Percentiles rank a stretch among this genome's conserved stretches.
These are phyloP conservation scores for Globodera ellingtonae DNA, from an alignment of 1,140 invertebrate genomes.

Conservation along the genomic window DNA sequence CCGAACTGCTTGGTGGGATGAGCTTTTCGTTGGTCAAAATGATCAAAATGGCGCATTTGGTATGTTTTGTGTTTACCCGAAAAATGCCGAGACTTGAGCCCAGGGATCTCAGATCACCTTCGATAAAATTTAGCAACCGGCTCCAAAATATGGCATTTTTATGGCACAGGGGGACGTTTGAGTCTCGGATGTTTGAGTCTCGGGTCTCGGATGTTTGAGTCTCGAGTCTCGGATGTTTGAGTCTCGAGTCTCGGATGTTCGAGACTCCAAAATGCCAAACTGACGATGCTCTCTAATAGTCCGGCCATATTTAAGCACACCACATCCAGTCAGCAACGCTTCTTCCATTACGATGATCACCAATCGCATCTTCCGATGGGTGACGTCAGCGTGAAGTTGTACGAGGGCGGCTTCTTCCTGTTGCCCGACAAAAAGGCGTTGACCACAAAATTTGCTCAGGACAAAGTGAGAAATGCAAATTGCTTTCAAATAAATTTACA, in stretches of 20 bases:
- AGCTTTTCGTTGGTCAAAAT: conserved; percentile 37
- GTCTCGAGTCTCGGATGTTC: too few relatives aligned
- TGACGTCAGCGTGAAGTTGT: conserved; percentile 14
- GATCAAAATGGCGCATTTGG: conserved; percentile 22
- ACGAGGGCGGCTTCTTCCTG: conserved; percentile 39
- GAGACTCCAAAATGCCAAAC: too few relatives aligned
- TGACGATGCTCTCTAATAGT: too few relatives aligned
- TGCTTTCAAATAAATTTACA: background rate
- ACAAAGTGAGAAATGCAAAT: conserved; percentile 8
- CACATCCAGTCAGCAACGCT: background rate
- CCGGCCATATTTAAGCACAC: background rate
- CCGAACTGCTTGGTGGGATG: conserved; percentile 38
- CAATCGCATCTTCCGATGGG: background rate
- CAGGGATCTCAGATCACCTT: too few relatives aligned
- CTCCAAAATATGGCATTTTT: too few relatives aligned
- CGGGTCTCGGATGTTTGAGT: too few relatives aligned
- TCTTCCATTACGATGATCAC: conserved; percentile 3
- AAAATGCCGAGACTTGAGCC: too few relatives aligned
- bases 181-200: too few relatives aligned
- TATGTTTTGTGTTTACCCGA: background rate
- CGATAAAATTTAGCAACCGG: too few relatives aligned
- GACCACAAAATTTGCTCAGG: conserved; percentile 14
- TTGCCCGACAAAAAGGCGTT: conserved; percentile 27
- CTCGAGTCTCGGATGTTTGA: too few relatives aligned
- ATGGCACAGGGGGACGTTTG: too few relatives aligned